These are phyloP conservation scores for Rhineura floridana DNA, from an alignment of 2,113 vertebrate species.

Conservation along the genomic window DNA sequence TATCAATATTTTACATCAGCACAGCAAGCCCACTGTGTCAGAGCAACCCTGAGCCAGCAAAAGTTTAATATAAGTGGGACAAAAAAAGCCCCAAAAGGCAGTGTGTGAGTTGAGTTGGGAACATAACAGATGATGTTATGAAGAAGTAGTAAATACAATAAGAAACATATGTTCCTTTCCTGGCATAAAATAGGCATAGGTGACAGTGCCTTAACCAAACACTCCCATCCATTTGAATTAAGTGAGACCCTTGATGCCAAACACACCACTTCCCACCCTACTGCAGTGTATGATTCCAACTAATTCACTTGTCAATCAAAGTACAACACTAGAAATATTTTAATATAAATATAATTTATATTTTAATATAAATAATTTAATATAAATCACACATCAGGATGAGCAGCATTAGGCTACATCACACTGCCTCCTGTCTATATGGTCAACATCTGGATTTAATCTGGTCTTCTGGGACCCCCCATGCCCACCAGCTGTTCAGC, in stretches of 20 bases:
- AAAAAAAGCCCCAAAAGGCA: not conserved
- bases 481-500: too few relatives aligned
- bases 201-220: too few relatives aligned
- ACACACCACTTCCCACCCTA: not conserved
- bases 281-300: not conserved
- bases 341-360: too few relatives aligned
- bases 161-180: too few relatives aligned
- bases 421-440: too few relatives aligned
- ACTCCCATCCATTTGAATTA: too few relatives aligned
- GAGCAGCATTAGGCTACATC: too few relatives aligned
- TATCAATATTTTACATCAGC: not conserved
- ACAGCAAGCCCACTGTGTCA: not conserved
- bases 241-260: not conserved
- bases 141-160: not conserved
- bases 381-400: too few relatives aligned
- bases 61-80: not conserved
- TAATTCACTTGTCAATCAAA: not conserved
- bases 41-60: not conserved
- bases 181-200: too few relatives aligned
- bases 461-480: too few relatives aligned
- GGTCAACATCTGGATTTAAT: too few relatives aligned
- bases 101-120: not conserved
- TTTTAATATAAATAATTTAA: too few relatives aligned
- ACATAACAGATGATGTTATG: not conserved
- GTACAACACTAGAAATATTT: not conserved